Evolutionary conservation across 2,797 vertebrate species (phyloP).

Genomic region (Thalassophryne amazonica): DNA sequence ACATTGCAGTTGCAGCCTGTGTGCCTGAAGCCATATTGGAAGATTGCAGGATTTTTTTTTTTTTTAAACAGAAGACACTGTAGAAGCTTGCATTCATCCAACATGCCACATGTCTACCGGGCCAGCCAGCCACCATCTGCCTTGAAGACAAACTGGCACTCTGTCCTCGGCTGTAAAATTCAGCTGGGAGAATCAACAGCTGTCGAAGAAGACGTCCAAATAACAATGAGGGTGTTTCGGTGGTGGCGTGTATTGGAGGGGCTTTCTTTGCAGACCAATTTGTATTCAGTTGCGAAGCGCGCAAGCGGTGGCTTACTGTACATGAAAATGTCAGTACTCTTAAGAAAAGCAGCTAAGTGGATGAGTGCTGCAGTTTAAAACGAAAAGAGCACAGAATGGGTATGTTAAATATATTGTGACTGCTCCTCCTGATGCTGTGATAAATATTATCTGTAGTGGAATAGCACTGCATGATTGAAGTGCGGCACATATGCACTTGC

Average conservation of each 20-base stretch:
- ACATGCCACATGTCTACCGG: slow-evolving; percentile 64
- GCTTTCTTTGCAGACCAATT: too few relatives aligned
- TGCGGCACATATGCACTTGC: slow-evolving; percentile 1
- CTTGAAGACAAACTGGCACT: slow-evolving; percentile 62
- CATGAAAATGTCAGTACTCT: too few relatives aligned
- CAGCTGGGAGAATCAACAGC: slow-evolving; percentile 68
- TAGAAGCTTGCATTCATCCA: slow-evolving; percentile 37
- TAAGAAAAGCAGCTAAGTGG: too few relatives aligned
- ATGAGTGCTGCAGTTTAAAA: too few relatives aligned
- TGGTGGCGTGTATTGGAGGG: background rate
- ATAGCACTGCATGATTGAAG: too few relatives aligned
- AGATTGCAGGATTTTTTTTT: slow-evolving; percentile 31
- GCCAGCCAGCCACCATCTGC: slow-evolving; percentile 68
- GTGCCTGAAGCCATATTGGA: slow-evolving; percentile 21
- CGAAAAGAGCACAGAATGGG: too few relatives aligned
- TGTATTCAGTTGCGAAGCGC: too few relatives aligned
- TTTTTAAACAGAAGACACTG: slow-evolving; percentile 6
- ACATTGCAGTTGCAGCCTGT: slow-evolving; percentile 59
- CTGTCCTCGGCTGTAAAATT: slow-evolving; percentile 50
- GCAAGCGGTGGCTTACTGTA: slow-evolving; percentile 32
- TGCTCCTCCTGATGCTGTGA: too few relatives aligned
- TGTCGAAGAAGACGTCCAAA: slow-evolving; percentile 57
- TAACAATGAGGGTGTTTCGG: slow-evolving; percentile 24
- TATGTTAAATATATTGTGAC: too few relatives aligned
- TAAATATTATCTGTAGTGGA: too few relatives aligned